These are phyloP conservation scores for Podotricha telesiphe DNA, from an alignment of 2,888 invertebrate genomes.

Conservation along the genomic window DNA sequence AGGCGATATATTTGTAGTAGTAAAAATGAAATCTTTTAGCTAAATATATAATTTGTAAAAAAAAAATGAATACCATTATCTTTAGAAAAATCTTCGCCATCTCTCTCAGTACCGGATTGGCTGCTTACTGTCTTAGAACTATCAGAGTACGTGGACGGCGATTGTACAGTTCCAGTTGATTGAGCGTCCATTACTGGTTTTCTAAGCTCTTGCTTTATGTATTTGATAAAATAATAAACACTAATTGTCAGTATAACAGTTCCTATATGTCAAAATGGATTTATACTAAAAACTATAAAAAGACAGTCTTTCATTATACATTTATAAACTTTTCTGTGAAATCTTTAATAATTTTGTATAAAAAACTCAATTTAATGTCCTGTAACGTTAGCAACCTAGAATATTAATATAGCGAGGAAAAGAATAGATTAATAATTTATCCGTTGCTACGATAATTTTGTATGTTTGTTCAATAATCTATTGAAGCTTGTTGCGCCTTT, in stretches of 20 bases:
- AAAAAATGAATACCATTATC: conserved; percentile 60
- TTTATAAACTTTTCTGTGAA: background rate
- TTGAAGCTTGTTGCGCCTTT: background rate
- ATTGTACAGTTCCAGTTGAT: conserved; percentile 61
- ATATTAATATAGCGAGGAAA: background rate
- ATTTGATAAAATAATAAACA: background rate
- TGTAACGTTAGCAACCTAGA: background rate
- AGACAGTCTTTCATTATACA: background rate
- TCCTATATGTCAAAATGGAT: background rate
- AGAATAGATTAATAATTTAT: no score
- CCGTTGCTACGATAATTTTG: conserved; percentile 41
- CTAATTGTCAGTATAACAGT: background rate
- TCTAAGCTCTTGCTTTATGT: background rate
- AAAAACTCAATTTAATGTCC: background rate
- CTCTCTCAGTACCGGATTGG: conserved; percentile 52
- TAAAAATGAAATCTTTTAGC: no score
- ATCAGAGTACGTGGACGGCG: conserved; percentile 61
- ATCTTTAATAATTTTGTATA: background rate
- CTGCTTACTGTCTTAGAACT: conserved; percentile 65
- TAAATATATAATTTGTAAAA: no score
- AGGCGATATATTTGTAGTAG: no score
- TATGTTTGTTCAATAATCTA: conserved; percentile 42
- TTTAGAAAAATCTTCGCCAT: conserved; percentile 63
- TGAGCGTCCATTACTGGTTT: conserved; percentile 51
- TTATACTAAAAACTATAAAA: background rate